These are phyloP conservation scores for Heteropelma amictum DNA, from an alignment of 2,888 invertebrate genomes.

Conservation along the genomic window DNA sequence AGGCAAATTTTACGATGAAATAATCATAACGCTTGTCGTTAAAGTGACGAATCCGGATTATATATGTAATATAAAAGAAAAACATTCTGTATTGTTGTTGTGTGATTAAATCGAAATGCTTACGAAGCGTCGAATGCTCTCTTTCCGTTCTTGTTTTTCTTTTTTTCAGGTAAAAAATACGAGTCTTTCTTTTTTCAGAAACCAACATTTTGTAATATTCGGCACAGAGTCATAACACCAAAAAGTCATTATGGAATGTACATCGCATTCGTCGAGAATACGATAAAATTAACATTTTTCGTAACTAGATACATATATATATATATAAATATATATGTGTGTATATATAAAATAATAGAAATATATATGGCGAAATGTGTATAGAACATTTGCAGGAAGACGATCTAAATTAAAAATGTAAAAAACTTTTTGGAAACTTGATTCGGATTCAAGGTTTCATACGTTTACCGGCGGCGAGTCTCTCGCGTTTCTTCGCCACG, in stretches of 20 bases:
- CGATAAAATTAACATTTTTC: too few relatives aligned
- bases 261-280: too few relatives aligned
- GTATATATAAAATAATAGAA: background rate
- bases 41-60: constrained; percentile 71
- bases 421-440: background rate
- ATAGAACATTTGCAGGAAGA: constrained; percentile 34
- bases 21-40: constrained; percentile 72
- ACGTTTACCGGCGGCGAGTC: constrained; percentile 67
- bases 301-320: too few relatives aligned
- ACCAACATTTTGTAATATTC: background rate
- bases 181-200: background rate
- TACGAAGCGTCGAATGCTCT: constrained; percentile 54
- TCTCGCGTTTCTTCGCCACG: constrained; percentile 84
- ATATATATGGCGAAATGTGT: background rate
- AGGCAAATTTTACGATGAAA: constrained; percentile 35
- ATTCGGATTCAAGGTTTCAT: constrained; percentile 42
- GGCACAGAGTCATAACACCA: too few relatives aligned
- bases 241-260: too few relatives aligned
- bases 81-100: constrained; percentile 76
- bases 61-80: constrained; percentile 72
- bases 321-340: background rate
- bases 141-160: too few relatives aligned
- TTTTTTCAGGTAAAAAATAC: background rate
- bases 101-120: constrained; percentile 75
- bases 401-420: background rate